Percentiles rank a stretch among this genome's conserved stretches.
Evolutionary conservation across 1,140 invertebrate species (phyloP).

Genomic region (Drosophila carrolli): DNA sequence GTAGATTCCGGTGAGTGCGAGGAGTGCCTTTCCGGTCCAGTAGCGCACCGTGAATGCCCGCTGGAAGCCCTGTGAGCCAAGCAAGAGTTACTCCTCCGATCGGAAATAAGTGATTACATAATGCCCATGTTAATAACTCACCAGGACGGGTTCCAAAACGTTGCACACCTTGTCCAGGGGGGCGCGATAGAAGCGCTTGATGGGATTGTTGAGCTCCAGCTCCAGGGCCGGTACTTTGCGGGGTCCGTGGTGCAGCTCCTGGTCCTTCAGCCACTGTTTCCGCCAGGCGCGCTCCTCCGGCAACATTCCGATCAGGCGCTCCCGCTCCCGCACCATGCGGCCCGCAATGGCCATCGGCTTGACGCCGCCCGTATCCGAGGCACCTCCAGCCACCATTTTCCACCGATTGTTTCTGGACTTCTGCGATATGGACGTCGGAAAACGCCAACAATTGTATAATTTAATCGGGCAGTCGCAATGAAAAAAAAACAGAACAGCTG

Average conservation of each 20-base stretch:
- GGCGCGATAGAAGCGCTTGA: constrained; percentile 90
- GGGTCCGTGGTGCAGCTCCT: constrained; percentile 91
- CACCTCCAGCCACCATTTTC: constrained; percentile 70
- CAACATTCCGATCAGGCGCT: constrained; percentile 92
- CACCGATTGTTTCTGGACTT: background rate
- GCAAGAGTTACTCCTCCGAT: background rate
- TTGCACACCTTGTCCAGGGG: constrained; percentile 89
- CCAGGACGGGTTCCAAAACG: constrained; percentile 87
- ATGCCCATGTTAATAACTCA: constrained; percentile 81
- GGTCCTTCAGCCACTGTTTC: constrained; percentile 93
- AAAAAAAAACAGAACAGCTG: constrained; percentile 27
- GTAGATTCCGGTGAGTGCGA: constrained; percentile 86
- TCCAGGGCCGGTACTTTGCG: constrained; percentile 88
- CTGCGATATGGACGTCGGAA: constrained; percentile 3
- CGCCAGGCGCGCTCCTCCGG: constrained; percentile 93
- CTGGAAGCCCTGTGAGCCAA: constrained; percentile 86
- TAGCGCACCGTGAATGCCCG: constrained; percentile 86
- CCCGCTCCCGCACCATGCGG: constrained; percentile 89
- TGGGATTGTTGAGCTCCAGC: constrained; percentile 90
- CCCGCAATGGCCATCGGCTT: constrained; percentile 91
- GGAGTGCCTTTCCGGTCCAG: constrained; percentile 87
- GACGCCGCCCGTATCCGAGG: constrained; percentile 87
- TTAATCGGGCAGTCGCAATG: constrained; percentile 10
- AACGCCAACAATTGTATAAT: constrained; percentile 42
- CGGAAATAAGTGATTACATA: constrained; percentile 62